Conservation (phyloP, 2,113 vertebrate genomes). For the Oplegnathus fasciatus region DNA sequence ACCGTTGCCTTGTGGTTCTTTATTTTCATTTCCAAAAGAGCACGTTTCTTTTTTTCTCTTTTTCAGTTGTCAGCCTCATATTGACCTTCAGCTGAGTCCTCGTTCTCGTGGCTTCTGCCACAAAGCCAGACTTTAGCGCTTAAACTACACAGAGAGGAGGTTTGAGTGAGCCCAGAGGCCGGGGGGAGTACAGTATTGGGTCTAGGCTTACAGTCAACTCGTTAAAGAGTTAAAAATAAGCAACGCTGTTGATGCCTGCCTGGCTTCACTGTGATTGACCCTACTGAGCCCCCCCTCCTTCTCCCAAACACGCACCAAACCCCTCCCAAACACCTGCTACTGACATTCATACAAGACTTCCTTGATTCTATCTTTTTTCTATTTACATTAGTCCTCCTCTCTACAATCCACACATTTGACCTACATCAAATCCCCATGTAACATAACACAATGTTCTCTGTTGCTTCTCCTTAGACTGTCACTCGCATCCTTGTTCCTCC, state of each 20-base stretch:
- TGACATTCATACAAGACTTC: constrained; percentile 64
- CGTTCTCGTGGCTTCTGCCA: background rate
- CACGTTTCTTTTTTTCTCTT: background rate
- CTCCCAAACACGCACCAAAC: constrained; percentile 22
- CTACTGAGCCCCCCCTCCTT: constrained; percentile 21
- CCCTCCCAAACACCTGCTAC: constrained; percentile 64
- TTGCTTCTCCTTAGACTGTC: background rate
- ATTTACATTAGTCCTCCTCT: background rate
- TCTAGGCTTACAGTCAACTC: constrained; percentile 81
- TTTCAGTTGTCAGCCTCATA: background rate
- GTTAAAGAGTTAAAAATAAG: constrained; percentile 87
- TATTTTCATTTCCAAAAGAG: background rate
- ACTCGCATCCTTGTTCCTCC: background rate
- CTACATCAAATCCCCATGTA: background rate
- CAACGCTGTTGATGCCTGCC: constrained; percentile 67
- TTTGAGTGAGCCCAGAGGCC: constrained; percentile 22
- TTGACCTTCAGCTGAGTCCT: constrained; percentile 1
- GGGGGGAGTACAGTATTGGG: constrained; percentile 39
- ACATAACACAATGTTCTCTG: background rate
- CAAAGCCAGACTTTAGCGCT: background rate
- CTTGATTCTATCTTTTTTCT: background rate
- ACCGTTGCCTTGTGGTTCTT: background rate
- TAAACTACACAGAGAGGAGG: constrained; percentile 29
- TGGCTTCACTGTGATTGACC: constrained; percentile 71
- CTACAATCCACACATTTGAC: background rate